phyloP scores from a whole-genome alignment of 2,888 invertebrate genomes.

The Cheilosia variabilis region DNA sequence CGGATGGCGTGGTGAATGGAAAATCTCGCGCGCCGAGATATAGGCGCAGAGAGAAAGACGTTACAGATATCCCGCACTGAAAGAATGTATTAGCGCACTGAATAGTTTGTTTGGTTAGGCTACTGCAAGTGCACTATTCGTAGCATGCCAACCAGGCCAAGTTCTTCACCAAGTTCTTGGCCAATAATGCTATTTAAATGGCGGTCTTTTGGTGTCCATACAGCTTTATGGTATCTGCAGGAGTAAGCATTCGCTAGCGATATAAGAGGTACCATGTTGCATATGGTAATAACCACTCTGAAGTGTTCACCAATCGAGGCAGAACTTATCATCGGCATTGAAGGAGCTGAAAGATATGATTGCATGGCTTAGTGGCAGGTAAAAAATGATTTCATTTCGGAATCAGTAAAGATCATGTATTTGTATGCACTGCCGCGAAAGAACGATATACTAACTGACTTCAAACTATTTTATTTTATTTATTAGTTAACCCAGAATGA shows the following conservation, averaged over 20 bases:
- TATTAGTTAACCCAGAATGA: no score
- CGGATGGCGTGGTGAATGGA: background rate
- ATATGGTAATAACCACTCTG: background rate
- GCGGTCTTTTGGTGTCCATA: slow-evolving; percentile 32
- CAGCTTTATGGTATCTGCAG: slow-evolving; percentile 15
- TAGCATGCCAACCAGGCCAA: background rate
- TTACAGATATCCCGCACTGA: slow-evolving; percentile 20
- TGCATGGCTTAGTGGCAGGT: no score
- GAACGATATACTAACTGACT: no score
- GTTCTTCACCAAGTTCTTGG: slow-evolving; percentile 9
- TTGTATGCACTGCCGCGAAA: no score
- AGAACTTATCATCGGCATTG: background rate
- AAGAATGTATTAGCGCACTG: slow-evolving; percentile 48
- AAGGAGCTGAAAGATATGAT: no score
- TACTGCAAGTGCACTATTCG: slow-evolving; percentile 6
- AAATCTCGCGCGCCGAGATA: slow-evolving; percentile 3
- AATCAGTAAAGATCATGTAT: no score
- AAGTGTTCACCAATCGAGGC: background rate
- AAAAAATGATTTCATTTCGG: no score
- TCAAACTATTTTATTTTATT: no score
- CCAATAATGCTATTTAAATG: slow-evolving; percentile 55
- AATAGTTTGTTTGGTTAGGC: slow-evolving; percentile 20
- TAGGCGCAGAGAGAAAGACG: slow-evolving; percentile 20
- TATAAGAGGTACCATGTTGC: slow-evolving; percentile 8
- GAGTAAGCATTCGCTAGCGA: slow-evolving; percentile 8